Conservation (phyloP, 2,797 vertebrate genomes). For the Chaunax sp. region DNA sequence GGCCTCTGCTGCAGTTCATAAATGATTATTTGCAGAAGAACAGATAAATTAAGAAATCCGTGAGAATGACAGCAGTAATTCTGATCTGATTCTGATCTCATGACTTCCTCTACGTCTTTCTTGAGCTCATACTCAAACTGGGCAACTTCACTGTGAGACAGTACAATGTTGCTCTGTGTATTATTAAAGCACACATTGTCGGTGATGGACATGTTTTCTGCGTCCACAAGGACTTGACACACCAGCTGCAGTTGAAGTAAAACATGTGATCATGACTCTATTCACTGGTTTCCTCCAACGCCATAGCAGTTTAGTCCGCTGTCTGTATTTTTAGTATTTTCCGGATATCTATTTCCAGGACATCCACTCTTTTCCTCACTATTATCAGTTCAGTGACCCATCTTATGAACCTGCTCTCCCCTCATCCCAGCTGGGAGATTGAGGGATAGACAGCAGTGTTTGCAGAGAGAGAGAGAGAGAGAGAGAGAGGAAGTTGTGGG, state of each 20-base stretch:
- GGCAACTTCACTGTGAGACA: background rate
- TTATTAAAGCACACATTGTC: too few relatives aligned
- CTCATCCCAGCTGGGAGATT: conserved; percentile 19
- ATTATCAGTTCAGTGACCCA: conserved; percentile 34
- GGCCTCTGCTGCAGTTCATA: background rate
- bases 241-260: conserved; percentile 20
- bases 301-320: conserved; percentile 44
- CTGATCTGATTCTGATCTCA: background rate
- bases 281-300: conserved; percentile 22
- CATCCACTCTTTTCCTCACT: conserved; percentile 23
- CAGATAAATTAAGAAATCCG: too few relatives aligned
- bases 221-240: background rate
- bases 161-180: background rate
- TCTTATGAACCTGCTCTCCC: conserved; percentile 37
- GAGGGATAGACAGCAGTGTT: conserved; percentile 32
- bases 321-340: conserved; percentile 43
- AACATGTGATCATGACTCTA: conserved; percentile 1
- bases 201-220: conserved; percentile 19
- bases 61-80: background rate
- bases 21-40: background rate
- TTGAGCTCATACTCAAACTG: background rate
- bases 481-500: conserved; percentile 48
- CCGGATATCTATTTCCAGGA: conserved; percentile 55
- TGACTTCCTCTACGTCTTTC: background rate
- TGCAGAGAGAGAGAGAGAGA: background rate